phyloP scores from a whole-genome alignment of 2,797 vertebrate species.

The Carcharodon carcharias region DNA sequence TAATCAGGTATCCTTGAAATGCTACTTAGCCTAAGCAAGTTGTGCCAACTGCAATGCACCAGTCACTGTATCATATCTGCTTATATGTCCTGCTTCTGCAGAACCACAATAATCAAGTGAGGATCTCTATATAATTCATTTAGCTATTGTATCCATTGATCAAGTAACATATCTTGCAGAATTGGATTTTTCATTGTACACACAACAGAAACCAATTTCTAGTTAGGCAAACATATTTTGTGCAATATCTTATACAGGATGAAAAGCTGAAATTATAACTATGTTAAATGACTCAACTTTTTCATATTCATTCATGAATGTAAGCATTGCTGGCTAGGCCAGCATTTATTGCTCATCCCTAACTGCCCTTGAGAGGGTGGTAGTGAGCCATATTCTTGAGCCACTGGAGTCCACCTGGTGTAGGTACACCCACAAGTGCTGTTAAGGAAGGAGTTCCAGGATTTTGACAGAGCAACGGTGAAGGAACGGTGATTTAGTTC shows the following conservation, averaged over 20 bases:
- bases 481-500: no score
- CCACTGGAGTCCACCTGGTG: no score
- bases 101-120: neutral
- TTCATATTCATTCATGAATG: no score
- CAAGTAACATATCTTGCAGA: neutral
- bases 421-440: no score
- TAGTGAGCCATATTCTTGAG: no score
- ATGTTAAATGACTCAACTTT: neutral
- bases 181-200: neutral
- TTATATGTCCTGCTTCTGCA: neutral
- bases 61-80: neutral
- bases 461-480: no score
- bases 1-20: neutral
- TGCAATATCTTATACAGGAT: neutral
- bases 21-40: neutral
- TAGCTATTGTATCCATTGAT: neutral
- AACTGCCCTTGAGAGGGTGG: no score
- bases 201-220: neutral
- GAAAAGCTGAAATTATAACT: neutral
- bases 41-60: neutral
- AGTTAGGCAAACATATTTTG: neutral
- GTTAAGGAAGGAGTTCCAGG: no score
- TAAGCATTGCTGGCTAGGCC: no score
- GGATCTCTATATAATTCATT: neutral
- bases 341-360: no score